Conservation (phyloP, 2,113 vertebrate genomes). For the Hydropotes inermis region DNA sequence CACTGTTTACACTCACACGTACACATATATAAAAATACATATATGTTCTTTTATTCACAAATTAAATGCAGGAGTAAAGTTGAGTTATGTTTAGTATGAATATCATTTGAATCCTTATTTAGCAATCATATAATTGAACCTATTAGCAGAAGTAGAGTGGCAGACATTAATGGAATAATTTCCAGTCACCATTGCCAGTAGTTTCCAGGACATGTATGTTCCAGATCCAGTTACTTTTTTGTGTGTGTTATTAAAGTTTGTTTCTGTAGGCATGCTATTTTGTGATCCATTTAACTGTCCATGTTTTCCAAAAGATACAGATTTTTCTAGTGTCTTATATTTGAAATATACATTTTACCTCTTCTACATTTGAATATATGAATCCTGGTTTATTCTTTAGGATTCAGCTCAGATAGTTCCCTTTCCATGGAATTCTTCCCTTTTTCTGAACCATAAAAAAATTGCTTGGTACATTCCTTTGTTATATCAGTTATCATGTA, state of each 20-base stretch:
- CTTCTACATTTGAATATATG: neutral
- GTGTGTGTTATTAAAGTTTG: neutral
- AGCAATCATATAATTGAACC: neutral
- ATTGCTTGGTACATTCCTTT: neutral
- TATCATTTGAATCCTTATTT: neutral
- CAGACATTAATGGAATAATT: neutral
- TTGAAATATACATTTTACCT: neutral
- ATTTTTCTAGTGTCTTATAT: neutral
- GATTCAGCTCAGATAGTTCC: neutral
- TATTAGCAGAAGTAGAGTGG: neutral
- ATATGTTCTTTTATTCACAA: neutral
- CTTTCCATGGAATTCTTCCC: neutral
- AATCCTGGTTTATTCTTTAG: neutral
- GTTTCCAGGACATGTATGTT: neutral
- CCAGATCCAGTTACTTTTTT: neutral
- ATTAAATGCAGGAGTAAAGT: neutral
- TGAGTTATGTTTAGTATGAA: neutral
- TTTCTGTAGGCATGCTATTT: neutral
- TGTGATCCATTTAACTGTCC: neutral
- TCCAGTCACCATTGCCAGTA: neutral
- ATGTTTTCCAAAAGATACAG: neutral
- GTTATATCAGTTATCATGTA: neutral
- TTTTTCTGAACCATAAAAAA: neutral
- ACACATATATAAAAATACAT: neutral
- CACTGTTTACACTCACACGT: neutral